These are phyloP conservation scores for Cryptus armator DNA, from an alignment of 2,888 invertebrate species.

Conservation along the genomic window DNA sequence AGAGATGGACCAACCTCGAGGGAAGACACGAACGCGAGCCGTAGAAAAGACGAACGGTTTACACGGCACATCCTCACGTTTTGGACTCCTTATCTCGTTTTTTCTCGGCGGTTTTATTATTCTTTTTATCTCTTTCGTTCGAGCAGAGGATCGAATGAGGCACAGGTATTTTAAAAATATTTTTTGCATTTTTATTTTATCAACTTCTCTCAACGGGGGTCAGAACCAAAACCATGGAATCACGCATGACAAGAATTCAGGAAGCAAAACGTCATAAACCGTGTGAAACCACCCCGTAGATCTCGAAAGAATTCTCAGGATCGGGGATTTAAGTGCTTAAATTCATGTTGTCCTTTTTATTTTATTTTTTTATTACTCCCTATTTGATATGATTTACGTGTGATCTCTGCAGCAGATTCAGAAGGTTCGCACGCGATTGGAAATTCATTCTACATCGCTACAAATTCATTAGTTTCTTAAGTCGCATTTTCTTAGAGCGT, in stretches of 20 bases:
- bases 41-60: conserved; percentile 74
- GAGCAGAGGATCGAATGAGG: not conserved
- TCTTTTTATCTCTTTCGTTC: conserved; percentile 34
- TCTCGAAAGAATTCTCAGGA: conserved; percentile 1
- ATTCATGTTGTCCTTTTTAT: not conserved
- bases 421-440: too few species aligned
- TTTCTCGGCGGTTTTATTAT: conserved; percentile 47
- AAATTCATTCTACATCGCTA: too few species aligned
- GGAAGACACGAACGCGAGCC: conserved; percentile 35
- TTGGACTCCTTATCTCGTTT: conserved; percentile 71
- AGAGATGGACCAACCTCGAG: conserved; percentile 25
- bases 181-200: not conserved
- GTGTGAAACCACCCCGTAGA: conserved; percentile 4
- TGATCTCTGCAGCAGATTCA: too few species aligned
- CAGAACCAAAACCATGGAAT: conserved; percentile 14
- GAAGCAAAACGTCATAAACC: conserved; percentile 25
- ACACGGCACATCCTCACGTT: conserved; percentile 73
- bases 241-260: conserved; percentile 37
- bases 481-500: too few species aligned
- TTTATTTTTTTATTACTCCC: not conserved
- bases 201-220: conserved; percentile 17
- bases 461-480: too few species aligned
- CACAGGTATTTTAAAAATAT: not conserved
- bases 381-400: not conserved
- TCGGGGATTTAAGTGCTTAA: conserved; percentile 14